Evolutionary conservation across 1,140 invertebrate genomes (phyloP).

Genomic region (Pseudoatta argentina): DNA sequence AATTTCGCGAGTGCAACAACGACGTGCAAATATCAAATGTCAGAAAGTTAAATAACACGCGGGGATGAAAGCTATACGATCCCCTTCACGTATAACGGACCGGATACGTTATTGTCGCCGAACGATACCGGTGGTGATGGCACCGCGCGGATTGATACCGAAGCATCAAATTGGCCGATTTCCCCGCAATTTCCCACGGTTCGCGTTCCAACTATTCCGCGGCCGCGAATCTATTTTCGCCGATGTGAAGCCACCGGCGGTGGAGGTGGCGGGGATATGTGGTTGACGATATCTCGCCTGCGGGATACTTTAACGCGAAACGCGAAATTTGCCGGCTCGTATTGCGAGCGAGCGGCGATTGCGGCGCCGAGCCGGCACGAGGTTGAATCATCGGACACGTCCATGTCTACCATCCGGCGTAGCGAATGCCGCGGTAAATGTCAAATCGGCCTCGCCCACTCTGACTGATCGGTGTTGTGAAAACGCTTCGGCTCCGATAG

Average conservation of each 20-base stretch:
- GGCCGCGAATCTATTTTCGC: constrained; percentile 40
- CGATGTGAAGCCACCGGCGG: background rate
- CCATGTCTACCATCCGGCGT: constrained; percentile 64
- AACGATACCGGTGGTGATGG: background rate
- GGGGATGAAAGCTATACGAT: background rate
- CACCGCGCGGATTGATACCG: constrained; percentile 38
- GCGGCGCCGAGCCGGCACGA: background rate
- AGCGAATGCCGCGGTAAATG: constrained; percentile 68
- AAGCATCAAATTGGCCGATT: constrained; percentile 27
- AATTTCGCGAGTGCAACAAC: constrained; percentile 2
- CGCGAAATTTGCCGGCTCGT: constrained; percentile 20
- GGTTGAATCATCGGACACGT: constrained; percentile 59
- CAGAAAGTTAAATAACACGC: constrained; percentile 41
- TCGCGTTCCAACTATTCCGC: too few relatives aligned
- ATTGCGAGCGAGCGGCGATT: background rate
- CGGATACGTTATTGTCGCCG: constrained; percentile 8
- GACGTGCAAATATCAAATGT: constrained; percentile 31
- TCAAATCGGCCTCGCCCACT: constrained; percentile 54
- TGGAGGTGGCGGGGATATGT: background rate
- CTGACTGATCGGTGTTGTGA: constrained; percentile 59
- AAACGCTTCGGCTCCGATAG: constrained; percentile 48
- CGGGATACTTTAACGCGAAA: constrained; percentile 29
- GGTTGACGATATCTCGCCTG: constrained; percentile 5
- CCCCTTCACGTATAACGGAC: background rate
- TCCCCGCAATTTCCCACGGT: background rate